Conservation (phyloP, 2,797 vertebrate genomes). For the Jordanella pulchra region DNA sequence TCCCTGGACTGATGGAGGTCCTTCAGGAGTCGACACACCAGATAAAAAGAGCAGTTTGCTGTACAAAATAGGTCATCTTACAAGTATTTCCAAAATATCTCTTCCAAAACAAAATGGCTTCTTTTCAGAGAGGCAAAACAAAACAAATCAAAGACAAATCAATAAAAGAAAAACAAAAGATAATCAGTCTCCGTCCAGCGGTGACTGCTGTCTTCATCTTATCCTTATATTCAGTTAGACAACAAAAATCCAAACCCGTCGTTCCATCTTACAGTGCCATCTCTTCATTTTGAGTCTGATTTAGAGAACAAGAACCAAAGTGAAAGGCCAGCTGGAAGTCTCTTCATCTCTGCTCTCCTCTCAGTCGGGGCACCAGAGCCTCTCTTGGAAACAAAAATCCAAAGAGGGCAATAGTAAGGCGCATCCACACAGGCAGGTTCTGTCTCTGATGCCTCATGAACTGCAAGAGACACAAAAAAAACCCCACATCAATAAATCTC, state of each 20-base stretch:
- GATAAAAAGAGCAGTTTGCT: conserved; percentile 77
- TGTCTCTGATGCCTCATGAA: conserved; percentile 75
- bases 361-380: conserved; percentile 56
- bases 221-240: conserved; percentile 62
- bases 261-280: conserved; percentile 81
- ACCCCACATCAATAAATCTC: neutral
- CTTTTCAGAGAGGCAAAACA: conserved; percentile 67
- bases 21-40: conserved; percentile 76
- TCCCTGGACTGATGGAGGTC: conserved; percentile 80
- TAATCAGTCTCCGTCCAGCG: conserved; percentile 78
- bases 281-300: conserved; percentile 57
- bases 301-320: conserved; percentile 37
- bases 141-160: conserved; percentile 19
- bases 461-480: conserved; percentile 50
- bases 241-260: conserved; percentile 75
- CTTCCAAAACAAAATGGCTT: conserved; percentile 81
- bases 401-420: conserved; percentile 73
- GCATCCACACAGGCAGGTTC: conserved; percentile 77
- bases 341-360: conserved; percentile 75
- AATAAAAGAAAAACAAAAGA: conserved; percentile 35
- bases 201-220: conserved; percentile 72
- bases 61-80: conserved; percentile 84
- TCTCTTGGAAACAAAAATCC: conserved; percentile 78
- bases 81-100: conserved; percentile 83
- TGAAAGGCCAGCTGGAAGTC: conserved; percentile 31